phyloP scores from a whole-genome alignment of 2,113 vertebrate genomes.

The Oncorhynchus keta region DNA sequence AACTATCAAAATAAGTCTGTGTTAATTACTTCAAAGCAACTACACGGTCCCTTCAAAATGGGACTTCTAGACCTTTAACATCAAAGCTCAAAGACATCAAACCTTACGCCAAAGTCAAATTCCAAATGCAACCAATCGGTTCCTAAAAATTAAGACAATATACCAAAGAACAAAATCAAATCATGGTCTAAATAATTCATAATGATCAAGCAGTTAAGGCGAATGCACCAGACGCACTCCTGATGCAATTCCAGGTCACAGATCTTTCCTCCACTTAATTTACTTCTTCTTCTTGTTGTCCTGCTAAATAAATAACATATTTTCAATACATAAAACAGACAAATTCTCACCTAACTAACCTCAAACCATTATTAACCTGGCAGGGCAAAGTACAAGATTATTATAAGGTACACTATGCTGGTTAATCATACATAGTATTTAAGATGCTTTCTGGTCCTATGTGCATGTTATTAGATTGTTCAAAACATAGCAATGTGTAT shows the following conservation, averaged over 20 bases:
- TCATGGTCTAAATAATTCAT: conserved; percentile 23
- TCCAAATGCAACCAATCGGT: conserved; percentile 17
- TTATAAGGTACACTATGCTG: too few species aligned
- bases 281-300: conserved; percentile 81
- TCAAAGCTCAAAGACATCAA: conserved; percentile 12
- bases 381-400: neutral
- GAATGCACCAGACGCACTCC: conserved; percentile 71
- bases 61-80: conserved; percentile 15
- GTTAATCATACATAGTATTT: too few species aligned
- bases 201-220: conserved; percentile 61
- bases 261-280: conserved; percentile 72
- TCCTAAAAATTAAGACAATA: conserved; percentile 43
- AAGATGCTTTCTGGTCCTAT: too few species aligned
- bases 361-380: neutral
- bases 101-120: conserved; percentile 22
- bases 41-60: neutral
- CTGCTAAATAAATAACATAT: conserved; percentile 59
- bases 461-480: too few species aligned
- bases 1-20: conserved; percentile 5
- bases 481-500: too few species aligned
- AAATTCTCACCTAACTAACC: neutral
- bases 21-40: conserved; percentile 6
- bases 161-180: conserved; percentile 56
- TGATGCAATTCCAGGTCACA: conserved; percentile 70
- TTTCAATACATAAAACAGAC: neutral